Evolutionary conservation across 2,888 invertebrate species (phyloP).

Genomic region (Macaria liturata): DNA sequence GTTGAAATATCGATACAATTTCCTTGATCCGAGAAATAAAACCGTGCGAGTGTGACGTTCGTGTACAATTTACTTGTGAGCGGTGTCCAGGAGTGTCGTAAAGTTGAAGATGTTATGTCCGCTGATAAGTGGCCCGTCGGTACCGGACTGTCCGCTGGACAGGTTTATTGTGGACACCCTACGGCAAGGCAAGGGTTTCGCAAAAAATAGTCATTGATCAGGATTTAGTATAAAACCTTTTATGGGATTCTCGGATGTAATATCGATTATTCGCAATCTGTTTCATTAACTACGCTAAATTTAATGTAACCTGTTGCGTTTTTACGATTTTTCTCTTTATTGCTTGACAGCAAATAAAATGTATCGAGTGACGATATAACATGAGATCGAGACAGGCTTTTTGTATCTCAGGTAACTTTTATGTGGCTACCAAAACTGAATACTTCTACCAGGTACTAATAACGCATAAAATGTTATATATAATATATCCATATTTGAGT

Average conservation of each 20-base stretch:
- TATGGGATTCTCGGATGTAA: slow-evolving; percentile 26
- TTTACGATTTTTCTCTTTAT: slow-evolving; percentile 11
- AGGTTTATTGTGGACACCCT: slow-evolving; percentile 80
- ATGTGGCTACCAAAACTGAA: not conserved
- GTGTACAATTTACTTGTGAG: slow-evolving; percentile 74
- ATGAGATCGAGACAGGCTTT: slow-evolving; percentile 5
- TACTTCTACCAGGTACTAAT: not conserved
- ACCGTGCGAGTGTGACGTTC: slow-evolving; percentile 71
- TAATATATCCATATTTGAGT: too few relatives aligned
- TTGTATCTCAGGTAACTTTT: slow-evolving; percentile 5
- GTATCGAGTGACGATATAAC: slow-evolving; percentile 9
- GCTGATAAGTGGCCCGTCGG: slow-evolving; percentile 76
- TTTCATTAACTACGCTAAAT: slow-evolving; percentile 16
- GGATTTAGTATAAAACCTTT: slow-evolving; percentile 34
- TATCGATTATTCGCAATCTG: slow-evolving; percentile 14
- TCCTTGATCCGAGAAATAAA: slow-evolving; percentile 80
- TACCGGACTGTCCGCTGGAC: slow-evolving; percentile 71
- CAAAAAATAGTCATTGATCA: slow-evolving; percentile 47
- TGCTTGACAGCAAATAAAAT: slow-evolving; percentile 13
- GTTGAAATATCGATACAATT: slow-evolving; percentile 80
- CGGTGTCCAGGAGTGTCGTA: slow-evolving; percentile 70
- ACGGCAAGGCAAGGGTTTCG: slow-evolving; percentile 62
- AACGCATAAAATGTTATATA: too few relatives aligned
- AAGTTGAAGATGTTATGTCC: slow-evolving; percentile 79
- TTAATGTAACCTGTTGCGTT: slow-evolving; percentile 17